These are phyloP conservation scores for Stictonetta naevosa DNA, from an alignment of 2,113 vertebrate genomes.

Conservation along the genomic window DNA sequence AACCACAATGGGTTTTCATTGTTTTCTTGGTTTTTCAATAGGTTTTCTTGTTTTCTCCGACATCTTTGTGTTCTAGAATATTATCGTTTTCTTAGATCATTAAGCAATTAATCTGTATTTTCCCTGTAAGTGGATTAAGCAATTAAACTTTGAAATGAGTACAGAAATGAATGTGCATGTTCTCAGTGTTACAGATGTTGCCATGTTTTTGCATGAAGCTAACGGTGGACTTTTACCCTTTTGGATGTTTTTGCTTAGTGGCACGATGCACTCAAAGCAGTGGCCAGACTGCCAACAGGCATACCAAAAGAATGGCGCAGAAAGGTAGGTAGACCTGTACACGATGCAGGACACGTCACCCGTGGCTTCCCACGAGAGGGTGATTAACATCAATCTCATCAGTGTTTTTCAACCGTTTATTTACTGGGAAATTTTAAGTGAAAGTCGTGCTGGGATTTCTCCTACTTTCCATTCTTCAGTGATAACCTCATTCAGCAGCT, in stretches of 20 bases:
- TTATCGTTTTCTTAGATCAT: not conserved
- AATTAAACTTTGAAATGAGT: not conserved
- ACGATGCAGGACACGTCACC: not conserved
- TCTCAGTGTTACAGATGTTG: not conserved
- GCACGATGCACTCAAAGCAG: conserved; percentile 97
- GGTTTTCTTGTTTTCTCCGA: not conserved
- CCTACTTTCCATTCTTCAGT: not conserved
- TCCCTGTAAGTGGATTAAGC: not conserved
- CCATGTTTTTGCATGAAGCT: not conserved
- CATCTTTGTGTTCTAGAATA: not conserved
- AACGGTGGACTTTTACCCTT: not conserved
- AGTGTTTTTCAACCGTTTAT: not conserved
- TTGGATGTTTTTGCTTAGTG: conserved; percentile 81
- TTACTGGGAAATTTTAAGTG: not conserved
- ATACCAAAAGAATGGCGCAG: conserved; percentile 97
- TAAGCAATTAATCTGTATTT: not conserved
- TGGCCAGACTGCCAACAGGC: conserved; percentile 92
- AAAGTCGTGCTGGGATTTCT: not conserved
- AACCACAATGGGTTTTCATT: not conserved
- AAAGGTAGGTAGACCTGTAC: conserved; percentile 77
- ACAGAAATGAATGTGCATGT: not conserved
- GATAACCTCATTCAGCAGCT: not conserved
- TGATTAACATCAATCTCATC: not conserved
- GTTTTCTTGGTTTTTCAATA: not conserved
- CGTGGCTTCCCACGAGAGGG: not conserved